phyloP scores from a whole-genome alignment of 1,140 invertebrate genomes.

The Parasteatoda tepidariorum region DNA sequence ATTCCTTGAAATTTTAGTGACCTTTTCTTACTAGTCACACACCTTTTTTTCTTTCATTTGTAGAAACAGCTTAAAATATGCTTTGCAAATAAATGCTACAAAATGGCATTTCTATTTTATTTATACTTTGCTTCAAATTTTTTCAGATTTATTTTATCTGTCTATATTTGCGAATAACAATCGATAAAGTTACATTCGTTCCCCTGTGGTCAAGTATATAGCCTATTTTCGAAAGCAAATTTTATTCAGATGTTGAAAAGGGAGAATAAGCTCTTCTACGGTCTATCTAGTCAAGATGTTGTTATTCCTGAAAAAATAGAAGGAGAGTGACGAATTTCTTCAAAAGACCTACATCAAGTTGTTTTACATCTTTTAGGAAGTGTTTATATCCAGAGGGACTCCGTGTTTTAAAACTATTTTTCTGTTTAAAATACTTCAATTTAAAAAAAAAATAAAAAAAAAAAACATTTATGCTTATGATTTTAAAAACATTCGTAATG shows the following conservation, averaged over 20 bases:
- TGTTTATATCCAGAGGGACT: too few relatives aligned
- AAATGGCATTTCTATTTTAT: constrained; percentile 27
- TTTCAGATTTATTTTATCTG: constrained; percentile 8
- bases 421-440: too few relatives aligned
- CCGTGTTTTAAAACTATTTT: too few relatives aligned
- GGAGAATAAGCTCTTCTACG: constrained; percentile 21
- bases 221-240: constrained; percentile 44
- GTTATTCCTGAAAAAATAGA: too few relatives aligned
- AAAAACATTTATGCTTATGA: too few relatives aligned
- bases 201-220: constrained; percentile 33
- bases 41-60: neutral
- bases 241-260: constrained; percentile 31
- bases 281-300: neutral
- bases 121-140: constrained; percentile 3
- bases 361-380: too few relatives aligned
- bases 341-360: too few relatives aligned
- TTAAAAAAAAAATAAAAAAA: too few relatives aligned
- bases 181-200: constrained; percentile 31
- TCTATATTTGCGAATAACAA: constrained; percentile 27
- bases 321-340: too few relatives aligned
- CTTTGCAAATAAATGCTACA: constrained; percentile 17
- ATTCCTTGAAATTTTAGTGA: too few relatives aligned
- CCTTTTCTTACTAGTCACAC: neutral
- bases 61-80: constrained; percentile 7
- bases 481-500: too few relatives aligned